Conservation (phyloP, 2,888 invertebrate genomes). For the Oscheius sp. region DNA sequence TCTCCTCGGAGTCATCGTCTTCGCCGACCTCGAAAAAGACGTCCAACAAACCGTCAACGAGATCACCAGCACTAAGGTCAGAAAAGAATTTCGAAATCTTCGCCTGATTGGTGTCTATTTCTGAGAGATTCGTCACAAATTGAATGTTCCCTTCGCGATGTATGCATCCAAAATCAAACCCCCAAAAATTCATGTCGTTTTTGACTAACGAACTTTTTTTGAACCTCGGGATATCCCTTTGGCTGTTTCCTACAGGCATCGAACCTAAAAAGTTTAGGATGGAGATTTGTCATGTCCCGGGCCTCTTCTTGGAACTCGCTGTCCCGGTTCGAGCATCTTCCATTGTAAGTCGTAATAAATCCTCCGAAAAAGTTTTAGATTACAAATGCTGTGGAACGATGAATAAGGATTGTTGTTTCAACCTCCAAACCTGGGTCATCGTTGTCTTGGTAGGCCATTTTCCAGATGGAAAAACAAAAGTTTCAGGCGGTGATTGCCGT, state of each 20-base stretch:
- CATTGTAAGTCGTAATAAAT: background rate
- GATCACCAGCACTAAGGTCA: constrained; percentile 55
- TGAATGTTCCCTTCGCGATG: constrained; percentile 2
- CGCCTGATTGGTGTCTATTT: constrained; percentile 25
- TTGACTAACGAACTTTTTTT: background rate
- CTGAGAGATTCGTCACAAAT: background rate
- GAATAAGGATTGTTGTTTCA: constrained; percentile 65
- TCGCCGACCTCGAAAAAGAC: constrained; percentile 34
- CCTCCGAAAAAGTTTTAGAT: constrained; percentile 45
- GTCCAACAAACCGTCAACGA: constrained; percentile 56
- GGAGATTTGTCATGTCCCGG: constrained; percentile 65
- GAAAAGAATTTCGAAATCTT: background rate
- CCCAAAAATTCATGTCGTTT: background rate
- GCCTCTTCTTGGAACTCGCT: constrained; percentile 59
- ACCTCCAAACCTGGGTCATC: constrained; percentile 65
- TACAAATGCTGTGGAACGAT: constrained; percentile 67
- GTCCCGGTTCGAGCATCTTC: constrained; percentile 61
- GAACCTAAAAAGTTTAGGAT: constrained; percentile 40
- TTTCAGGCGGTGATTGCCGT: constrained; percentile 63
- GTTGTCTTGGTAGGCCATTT: no score
- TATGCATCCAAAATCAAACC: no score
- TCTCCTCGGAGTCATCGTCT: constrained; percentile 33
- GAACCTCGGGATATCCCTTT: background rate
- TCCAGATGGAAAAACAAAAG: no score
- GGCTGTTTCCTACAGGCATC: no score